Conservation (phyloP, 2,888 invertebrate genomes). For the Thereva nobilitata region DNA sequence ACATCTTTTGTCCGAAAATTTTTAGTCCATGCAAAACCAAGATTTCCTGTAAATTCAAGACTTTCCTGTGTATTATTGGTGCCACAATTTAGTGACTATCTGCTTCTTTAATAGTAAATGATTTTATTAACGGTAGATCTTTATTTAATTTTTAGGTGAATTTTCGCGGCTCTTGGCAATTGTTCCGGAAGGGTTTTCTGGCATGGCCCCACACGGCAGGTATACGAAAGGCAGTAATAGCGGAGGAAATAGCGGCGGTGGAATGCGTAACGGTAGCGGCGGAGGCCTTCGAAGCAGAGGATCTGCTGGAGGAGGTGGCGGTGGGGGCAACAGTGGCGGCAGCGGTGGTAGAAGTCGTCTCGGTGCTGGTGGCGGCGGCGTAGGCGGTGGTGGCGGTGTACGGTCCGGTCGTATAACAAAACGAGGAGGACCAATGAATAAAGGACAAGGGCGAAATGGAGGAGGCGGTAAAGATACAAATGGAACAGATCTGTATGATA, state of each 20-base stretch:
- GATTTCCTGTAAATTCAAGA: neutral
- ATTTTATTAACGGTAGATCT: neutral
- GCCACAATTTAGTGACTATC: neutral
- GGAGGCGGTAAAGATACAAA: constrained; percentile 24
- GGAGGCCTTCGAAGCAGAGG: constrained; percentile 35
- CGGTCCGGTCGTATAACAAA: constrained; percentile 69
- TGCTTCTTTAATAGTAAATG: neutral
- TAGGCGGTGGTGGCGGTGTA: constrained; percentile 18
- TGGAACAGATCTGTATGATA: constrained; percentile 59
- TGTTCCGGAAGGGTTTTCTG: constrained; percentile 7
- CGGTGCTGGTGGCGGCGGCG: constrained; percentile 23
- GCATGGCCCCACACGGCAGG: constrained; percentile 41
- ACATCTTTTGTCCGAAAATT: neutral
- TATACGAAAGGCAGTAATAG: constrained; percentile 38
- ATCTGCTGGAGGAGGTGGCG: constrained; percentile 5
- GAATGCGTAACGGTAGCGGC: constrained; percentile 39
- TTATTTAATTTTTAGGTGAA: constrained; percentile 15
- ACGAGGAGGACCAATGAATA: constrained; percentile 11
- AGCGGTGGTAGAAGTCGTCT: constrained; percentile 19
- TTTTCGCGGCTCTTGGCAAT: neutral
- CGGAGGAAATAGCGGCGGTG: constrained; percentile 44
- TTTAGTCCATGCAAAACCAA: constrained; percentile 3
- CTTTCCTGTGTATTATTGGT: neutral
- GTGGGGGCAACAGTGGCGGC: neutral
- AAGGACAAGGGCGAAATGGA: constrained; percentile 24